Base-by-base conservation (phyloP, 2,113 vertebrate species). In the Rhynchomys soricoides region DNA sequence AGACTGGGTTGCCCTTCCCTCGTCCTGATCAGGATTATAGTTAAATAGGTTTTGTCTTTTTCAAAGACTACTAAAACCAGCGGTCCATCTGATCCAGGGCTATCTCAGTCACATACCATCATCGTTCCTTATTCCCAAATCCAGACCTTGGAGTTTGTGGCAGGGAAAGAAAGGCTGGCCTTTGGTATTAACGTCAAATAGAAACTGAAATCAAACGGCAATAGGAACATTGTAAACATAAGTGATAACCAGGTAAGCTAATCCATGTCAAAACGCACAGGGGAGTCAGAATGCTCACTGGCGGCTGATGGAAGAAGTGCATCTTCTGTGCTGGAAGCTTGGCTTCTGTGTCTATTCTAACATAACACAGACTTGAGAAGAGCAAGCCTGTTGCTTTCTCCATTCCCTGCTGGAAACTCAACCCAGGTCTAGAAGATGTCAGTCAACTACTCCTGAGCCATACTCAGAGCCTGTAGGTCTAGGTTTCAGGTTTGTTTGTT, bases 311-410 rank as follows among this genome's bases (percentile, higher is more conserved):
- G 11, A 77, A 2, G 78, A 86, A 62, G 55, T 9, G 16, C 7
- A 59, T 34, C 22, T 13, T 90, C 82, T 59, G 48, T 88, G 82
- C 1, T 64, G 45, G 82, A 94, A 95, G 73, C 73, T 34, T 1
- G 81, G 24, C 78, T 75, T 87, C 94, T 96, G 37, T 62, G 78
- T 85, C 55, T 52, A 86, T 22, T 71, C 31, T 71, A 78, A 40
- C 62, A 12, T 90, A 86, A 86, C 31, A 86, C 40, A 79, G 2
- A 21, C 16, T 73, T 8, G 74, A 93, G 50, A 16, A 31, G 13
- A 77, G 24, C 13, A 48, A 16, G 75, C 15, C 48, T 37, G 7
- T 55, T 5, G 34, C 50, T 37, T 16, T 9, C 50, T 4, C 50
- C 7, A 21, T 50, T 19, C 6, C 29, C 17, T 15, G 74, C 43